These are phyloP conservation scores for Hystrix cristata DNA, from an alignment of 2,113 vertebrate genomes.

Conservation along the genomic window DNA sequence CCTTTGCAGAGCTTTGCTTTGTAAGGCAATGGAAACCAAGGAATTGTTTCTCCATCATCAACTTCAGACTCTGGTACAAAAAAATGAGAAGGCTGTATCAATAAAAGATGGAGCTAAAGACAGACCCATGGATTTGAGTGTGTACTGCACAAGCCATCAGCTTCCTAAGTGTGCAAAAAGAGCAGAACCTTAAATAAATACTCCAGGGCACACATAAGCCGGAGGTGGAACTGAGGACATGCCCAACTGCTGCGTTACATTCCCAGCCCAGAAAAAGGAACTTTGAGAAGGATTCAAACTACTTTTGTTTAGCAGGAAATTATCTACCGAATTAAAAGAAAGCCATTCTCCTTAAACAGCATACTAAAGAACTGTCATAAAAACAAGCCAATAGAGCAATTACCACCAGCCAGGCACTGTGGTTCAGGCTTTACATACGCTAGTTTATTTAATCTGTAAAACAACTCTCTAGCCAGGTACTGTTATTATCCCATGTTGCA, in stretches of 20 bases:
- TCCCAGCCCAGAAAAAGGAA: neutral
- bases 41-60: slow-evolving; percentile 15
- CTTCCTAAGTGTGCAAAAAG: slow-evolving; percentile 66
- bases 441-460: neutral
- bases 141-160: neutral
- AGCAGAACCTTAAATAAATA: slow-evolving; percentile 61
- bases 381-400: neutral
- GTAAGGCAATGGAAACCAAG: slow-evolving; percentile 42
- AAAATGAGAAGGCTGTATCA: neutral
- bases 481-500: neutral
- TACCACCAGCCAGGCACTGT: neutral
- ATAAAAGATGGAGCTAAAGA: neutral
- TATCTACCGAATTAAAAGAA: neutral
- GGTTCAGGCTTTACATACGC: neutral
- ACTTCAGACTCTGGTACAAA: neutral
- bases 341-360: neutral
- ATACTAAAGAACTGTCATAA: neutral
- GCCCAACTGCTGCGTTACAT: neutral
- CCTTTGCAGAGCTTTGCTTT: slow-evolving; percentile 34
- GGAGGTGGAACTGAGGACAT: neutral
- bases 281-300: slow-evolving; percentile 56
- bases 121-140: neutral
- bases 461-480: neutral
- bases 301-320: slow-evolving; percentile 65
- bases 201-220: neutral